Evolutionary conservation across 1,140 invertebrate species (phyloP), one percentile per base, ranked within the genome.

Genomic region (Aphis craccivora): DNA sequence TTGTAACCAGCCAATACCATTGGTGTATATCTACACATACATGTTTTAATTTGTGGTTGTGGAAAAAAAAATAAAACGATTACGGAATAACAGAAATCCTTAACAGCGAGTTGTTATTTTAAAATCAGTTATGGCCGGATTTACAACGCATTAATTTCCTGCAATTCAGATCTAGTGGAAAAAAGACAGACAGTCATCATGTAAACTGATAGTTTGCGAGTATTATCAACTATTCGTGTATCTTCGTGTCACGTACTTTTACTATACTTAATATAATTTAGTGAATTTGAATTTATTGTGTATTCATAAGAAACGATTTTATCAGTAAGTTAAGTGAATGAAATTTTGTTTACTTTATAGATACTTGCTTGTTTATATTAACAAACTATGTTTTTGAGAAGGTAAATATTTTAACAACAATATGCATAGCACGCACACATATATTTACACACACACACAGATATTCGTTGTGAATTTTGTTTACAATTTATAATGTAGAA

Each of bases 331-430:
- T 76, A n/a, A 76, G 14, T n/a, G 60, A 76, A 76, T n/a, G 14
- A n/a, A 18, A 76, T 30, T 76, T 76, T 76, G n/a, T 76, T 76
- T 76, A 76, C 60, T 76, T 76, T 76, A n/a, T n/a, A 76, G 60
- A n/a, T 18, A 35, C 60, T 76, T n/a, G 14, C 60, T 14, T n/a
- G 30, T n/a, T 76, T 76, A 67, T 76, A 18, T n/a, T 6, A 76
- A n/a, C 60, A 76, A n/a, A 76, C 60, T 18, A 1, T 67, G 60
- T 76, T n/a, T 76, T n/a, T 5, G n/a, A n/a, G 60, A n/a, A 18
- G 11, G 14, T 76, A 76, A n/a, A 76, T 76, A 76, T 76, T 76
- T 76, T 76, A 76, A n/a, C n/a, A n/a, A 76, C 14, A n/a, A 76
- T 76, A 20, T 76, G 14, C n/a, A 76, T 14, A n/a, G 30, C 30